phyloP scores from a whole-genome alignment of 30 jellyfish, hydroid and myxozoan genomes.

The Chironex yamaguchii region DNA sequence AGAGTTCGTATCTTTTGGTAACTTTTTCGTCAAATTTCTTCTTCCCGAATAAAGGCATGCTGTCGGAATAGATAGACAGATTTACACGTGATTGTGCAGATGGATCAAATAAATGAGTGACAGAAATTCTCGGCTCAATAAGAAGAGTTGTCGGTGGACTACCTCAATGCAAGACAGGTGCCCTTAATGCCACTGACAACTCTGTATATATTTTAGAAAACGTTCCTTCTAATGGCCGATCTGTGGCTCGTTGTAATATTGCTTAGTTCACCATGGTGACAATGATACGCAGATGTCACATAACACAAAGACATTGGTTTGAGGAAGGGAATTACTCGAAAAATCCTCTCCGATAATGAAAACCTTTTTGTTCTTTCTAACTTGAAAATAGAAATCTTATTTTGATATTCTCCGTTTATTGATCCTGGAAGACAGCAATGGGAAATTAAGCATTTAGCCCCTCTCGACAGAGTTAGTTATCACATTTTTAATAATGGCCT shows the following conservation, averaged over 20 bases:
- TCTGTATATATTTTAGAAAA: too few relatives aligned
- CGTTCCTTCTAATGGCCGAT: not conserved
- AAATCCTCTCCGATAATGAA: too few relatives aligned
- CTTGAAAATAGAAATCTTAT: not conserved
- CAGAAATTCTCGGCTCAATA: too few relatives aligned
- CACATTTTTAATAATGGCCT: too few relatives aligned
- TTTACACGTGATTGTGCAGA: not conserved
- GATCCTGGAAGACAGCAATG: too few relatives aligned
- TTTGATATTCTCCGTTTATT: too few relatives aligned
- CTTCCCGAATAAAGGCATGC: constrained; percentile 91
- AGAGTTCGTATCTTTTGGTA: constrained; percentile 75
- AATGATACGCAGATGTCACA: not conserved
- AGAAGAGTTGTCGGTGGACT: too few relatives aligned
- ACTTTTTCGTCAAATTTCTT: constrained; percentile 87
- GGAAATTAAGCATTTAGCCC: too few relatives aligned
- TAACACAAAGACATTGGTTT: not conserved
- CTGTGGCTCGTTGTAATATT: not conserved
- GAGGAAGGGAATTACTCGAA: not conserved
- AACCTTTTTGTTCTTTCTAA: not conserved
- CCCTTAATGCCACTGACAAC: too few relatives aligned
- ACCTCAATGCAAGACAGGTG: too few relatives aligned
- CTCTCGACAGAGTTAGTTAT: too few relatives aligned
- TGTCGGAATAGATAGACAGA: constrained; percentile 4
- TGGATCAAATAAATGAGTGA: too few relatives aligned
- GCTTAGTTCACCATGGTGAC: not conserved